phyloP scores from a whole-genome alignment of 2,888 invertebrate genomes.

The Augochlorella aurata region DNA sequence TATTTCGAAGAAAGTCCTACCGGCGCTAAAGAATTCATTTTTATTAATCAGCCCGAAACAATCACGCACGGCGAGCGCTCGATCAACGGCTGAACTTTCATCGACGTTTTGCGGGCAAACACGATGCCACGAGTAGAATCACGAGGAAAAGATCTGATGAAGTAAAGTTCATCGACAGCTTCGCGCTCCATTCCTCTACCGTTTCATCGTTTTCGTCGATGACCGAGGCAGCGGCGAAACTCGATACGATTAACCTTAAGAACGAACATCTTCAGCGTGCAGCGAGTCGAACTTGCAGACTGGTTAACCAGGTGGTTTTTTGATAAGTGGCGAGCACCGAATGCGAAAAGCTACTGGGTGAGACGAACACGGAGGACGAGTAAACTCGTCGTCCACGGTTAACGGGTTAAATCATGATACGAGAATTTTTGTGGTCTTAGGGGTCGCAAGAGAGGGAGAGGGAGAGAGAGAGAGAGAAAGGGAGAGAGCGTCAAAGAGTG shows the following conservation, averaged over 20 bases:
- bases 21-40: conserved; percentile 9
- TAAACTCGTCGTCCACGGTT: not conserved
- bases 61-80: not conserved
- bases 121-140: not conserved
- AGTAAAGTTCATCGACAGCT: conserved; percentile 58
- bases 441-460: not conserved
- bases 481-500: not conserved
- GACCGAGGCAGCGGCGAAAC: conserved; percentile 36
- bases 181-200: not conserved
- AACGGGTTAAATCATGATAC: conserved; percentile 6
- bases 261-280: not conserved
- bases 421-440: not conserved
- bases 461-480: not conserved
- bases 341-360: not conserved
- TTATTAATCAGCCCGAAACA: not conserved
- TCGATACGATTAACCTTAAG: conserved; percentile 52
- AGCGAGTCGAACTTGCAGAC: conserved; percentile 7
- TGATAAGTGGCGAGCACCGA: not conserved
- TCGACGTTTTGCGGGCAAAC: not conserved
- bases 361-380: conserved; percentile 6
- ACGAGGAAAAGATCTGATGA: too few relatives aligned
- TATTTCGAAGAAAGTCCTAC: not conserved
- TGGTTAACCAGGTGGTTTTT: conserved; percentile 1
- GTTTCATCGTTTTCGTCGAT: conserved; percentile 24
- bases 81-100: not conserved